Base-by-base conservation (phyloP, 2,797 vertebrate species). In the Chanos chanos region DNA sequence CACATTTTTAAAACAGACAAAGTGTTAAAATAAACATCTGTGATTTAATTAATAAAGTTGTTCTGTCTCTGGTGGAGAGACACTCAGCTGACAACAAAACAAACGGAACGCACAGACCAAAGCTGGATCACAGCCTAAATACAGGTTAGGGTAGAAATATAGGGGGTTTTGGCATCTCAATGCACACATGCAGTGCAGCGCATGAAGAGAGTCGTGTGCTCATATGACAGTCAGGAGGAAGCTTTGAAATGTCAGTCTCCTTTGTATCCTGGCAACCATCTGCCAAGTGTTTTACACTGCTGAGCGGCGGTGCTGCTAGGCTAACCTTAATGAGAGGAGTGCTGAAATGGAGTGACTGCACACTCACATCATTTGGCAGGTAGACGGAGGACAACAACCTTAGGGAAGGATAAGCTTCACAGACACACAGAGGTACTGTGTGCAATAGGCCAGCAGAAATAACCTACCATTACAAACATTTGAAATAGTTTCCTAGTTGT, bases 221-320 rank as follows among this genome's bases (percentile, higher is more conserved):
- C 52, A 62, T 47, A 52, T 51, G 54, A 69, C 54, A 21, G 25
- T 34, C 37, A 52, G 61, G 65, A 68, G 41, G n/a, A 28, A 54
- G 74, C 56, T 70, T 41, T 47, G 50, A 73, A 74, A 68, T 75
- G 65, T 66, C 64, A 68, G 58, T 72, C 64, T 67, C 41, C 57
- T 71, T 66, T 62, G 40, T 59, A 70, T 68, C 69, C 63, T 60
- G 55, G 75, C 61, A 78, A 70, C 74, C 68, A 64, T 62, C 71
- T 69, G 58, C 66, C 53, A 34, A 74, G 61, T 45, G 48, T 52
- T 43, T 69, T 51, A 61, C 55, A 44, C 55, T 56, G 22, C 62
- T 59, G 68, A 68, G 44, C 16, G 30, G 25, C 19, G 18, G 54
- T 61, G 68, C 51, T 16, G 27, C 51, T 40, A 43, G 55, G 47